Conservation (phyloP, 1,140 invertebrate genomes). For the Diachasma alloeum region DNA sequence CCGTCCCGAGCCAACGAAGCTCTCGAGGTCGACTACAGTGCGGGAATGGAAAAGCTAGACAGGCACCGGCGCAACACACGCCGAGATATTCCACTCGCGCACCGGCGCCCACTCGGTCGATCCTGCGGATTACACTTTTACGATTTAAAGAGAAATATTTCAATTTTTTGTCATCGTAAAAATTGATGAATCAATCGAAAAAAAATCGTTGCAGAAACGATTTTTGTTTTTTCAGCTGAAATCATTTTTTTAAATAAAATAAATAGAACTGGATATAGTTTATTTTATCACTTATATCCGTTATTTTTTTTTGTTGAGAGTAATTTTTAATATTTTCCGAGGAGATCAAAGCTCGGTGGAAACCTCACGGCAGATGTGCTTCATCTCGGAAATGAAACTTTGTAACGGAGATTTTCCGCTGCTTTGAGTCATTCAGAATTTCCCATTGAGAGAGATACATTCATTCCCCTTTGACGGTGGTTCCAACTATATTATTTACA, state of each 20-base stretch:
- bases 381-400: not conserved
- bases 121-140: conserved; percentile 43
- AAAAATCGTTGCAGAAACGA: no score
- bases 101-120: conserved; percentile 46
- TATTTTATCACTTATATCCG: no score
- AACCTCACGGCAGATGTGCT: not conserved
- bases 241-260: no score
- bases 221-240: no score
- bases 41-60: conserved; percentile 48
- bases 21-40: conserved; percentile 53
- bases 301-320: not conserved
- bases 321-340: not conserved
- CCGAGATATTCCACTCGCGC: conserved; percentile 45
- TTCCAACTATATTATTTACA: not conserved
- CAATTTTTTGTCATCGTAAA: no score
- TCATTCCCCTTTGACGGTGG: not conserved
- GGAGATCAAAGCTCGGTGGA: not conserved
- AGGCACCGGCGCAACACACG: conserved; percentile 43
- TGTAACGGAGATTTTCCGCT: not conserved
- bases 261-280: no score
- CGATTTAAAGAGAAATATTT: not conserved
- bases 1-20: conserved; percentile 35
- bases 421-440: not conserved
- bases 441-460: not conserved
- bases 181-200: no score